Evolutionary conservation across 1,140 invertebrate species (phyloP).

Genomic region (Nasonia longicornis): DNA sequence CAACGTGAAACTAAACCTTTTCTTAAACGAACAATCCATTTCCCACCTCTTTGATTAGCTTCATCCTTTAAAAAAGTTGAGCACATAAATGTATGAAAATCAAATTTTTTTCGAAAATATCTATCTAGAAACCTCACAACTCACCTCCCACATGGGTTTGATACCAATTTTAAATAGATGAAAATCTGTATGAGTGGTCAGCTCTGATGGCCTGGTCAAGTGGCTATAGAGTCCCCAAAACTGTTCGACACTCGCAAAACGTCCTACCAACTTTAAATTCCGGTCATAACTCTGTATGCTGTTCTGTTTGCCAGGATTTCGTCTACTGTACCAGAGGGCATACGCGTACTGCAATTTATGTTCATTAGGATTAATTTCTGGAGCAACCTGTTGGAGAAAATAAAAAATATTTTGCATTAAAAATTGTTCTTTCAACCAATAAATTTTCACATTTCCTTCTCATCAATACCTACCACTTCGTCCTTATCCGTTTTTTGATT

Average conservation of each 20-base stretch:
- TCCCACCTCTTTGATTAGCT: conserved; percentile 94
- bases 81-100: conserved; percentile 13
- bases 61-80: conserved; percentile 75
- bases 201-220: conserved; percentile 87
- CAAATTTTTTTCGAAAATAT: neutral
- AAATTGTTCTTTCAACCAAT: neutral
- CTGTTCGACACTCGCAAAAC: conserved; percentile 92
- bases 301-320: conserved; percentile 77
- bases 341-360: conserved; percentile 91
- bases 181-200: conserved; percentile 92
- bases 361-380: conserved; percentile 80
- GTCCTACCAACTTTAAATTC: conserved; percentile 81
- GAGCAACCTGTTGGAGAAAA: conserved; percentile 63
- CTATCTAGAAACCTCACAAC: conserved; percentile 44
- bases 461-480: conserved; percentile 58
- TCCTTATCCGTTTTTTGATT: conserved; percentile 64
- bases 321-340: conserved; percentile 89
- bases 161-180: conserved; percentile 99
- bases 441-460: conserved; percentile 25
- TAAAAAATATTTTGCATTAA: conserved; percentile 4
- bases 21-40: conserved; percentile 95
- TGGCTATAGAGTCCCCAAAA: conserved; percentile 97
- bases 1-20: conserved; percentile 95
- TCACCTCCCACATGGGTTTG: conserved; percentile 97
- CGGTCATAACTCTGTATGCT: conserved; percentile 79